phyloP scores from a whole-genome alignment of 2,113 vertebrate genomes.

The Potamarius usumacintae region DNA sequence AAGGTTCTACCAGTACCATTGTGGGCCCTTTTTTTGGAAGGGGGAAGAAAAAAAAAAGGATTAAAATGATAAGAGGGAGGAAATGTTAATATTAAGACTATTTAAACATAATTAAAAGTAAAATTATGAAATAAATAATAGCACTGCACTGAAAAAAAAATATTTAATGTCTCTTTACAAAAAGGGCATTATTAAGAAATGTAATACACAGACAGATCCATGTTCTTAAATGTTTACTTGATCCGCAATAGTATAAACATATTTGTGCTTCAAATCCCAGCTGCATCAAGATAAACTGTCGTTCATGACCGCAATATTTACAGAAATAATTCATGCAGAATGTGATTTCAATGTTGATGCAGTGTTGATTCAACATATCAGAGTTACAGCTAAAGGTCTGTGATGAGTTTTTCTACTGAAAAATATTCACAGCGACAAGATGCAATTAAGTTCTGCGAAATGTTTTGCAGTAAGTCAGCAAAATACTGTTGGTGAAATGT shows the following conservation, averaged over 20 bases:
- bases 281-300: constrained; percentile 39
- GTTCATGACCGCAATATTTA: constrained; percentile 48
- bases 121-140: constrained; percentile 9
- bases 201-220: constrained; percentile 20
- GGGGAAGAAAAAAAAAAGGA: neutral
- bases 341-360: constrained; percentile 26
- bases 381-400: constrained; percentile 19
- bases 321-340: constrained; percentile 49
- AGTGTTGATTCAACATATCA: constrained; percentile 27
- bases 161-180: constrained; percentile 48
- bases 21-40: neutral
- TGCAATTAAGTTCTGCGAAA: constrained; percentile 5
- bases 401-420: constrained; percentile 12
- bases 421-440: constrained; percentile 41
- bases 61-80: neutral
- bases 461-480: neutral
- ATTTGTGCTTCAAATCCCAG: constrained; percentile 21
- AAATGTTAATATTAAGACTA: neutral
- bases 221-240: constrained; percentile 39
- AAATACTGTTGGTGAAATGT: neutral
- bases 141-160: constrained; percentile 34
- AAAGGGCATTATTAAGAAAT: constrained; percentile 16
- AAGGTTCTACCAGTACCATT: constrained; percentile 13
- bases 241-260: constrained; percentile 45
- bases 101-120: neutral